Conservation (phyloP, 35 echinoderm and acorn worm genomes). For the Ptychodera flava region DNA sequence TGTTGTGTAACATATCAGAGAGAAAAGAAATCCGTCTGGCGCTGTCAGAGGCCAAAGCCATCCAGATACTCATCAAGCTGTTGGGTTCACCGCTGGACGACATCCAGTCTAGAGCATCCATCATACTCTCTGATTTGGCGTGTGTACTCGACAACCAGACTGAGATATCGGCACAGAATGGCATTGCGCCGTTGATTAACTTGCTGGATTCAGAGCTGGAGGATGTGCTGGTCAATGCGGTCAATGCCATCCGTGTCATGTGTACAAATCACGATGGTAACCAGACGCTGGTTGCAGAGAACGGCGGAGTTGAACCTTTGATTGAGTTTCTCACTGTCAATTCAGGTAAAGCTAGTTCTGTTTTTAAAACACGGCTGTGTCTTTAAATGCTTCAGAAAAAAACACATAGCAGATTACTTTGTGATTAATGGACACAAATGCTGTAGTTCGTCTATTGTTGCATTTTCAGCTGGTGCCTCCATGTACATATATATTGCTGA, state of each 20-base stretch:
- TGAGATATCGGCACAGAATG: conserved; percentile 43
- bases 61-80: conserved; percentile 71
- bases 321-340: conserved; percentile 89
- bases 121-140: conserved; percentile 77
- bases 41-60: conserved; percentile 55
- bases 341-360: too few species aligned
- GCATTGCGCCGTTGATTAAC: conserved; percentile 66
- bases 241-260: conserved; percentile 73
- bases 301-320: conserved; percentile 72
- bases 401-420: too few species aligned
- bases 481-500: too few species aligned
- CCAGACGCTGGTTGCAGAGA: conserved; percentile 63
- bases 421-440: too few species aligned
- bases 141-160: conserved; percentile 58
- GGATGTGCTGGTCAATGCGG: conserved; percentile 84
- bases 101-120: conserved; percentile 80
- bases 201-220: conserved; percentile 89
- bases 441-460: too few species aligned
- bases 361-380: too few species aligned
- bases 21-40: conserved; percentile 50
- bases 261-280: conserved; percentile 66
- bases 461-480: too few species aligned
- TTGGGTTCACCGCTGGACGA: conserved; percentile 54
- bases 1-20: conserved; percentile 86
- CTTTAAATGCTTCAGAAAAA: too few species aligned